Evolutionary conservation across 2,113 vertebrate species (phyloP).

Genomic region (Nyctereutes procyonoides): DNA sequence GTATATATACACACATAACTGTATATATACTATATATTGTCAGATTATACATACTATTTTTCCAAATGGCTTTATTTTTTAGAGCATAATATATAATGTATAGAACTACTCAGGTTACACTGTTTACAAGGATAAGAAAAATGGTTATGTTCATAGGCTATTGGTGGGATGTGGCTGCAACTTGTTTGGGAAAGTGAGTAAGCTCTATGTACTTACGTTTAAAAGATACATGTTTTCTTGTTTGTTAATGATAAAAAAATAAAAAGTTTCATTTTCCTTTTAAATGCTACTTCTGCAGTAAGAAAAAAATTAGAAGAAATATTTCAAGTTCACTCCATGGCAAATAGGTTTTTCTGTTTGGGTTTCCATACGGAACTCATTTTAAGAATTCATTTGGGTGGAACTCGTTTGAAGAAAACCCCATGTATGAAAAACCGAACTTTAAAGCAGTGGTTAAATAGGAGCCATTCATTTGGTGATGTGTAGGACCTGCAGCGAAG

Average conservation of each 20-base stretch:
- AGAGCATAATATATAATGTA: background rate
- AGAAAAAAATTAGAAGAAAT: background rate
- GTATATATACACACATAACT: background rate
- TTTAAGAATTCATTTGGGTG: background rate
- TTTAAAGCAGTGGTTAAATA: background rate
- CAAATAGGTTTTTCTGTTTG: background rate
- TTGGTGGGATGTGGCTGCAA: no score
- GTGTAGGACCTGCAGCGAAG: background rate
- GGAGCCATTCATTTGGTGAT: background rate
- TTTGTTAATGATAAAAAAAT: background rate
- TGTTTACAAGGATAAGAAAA: background rate
- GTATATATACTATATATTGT: background rate
- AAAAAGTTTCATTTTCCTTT: background rate
- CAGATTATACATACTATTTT: background rate
- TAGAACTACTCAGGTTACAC: background rate
- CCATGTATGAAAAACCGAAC: background rate
- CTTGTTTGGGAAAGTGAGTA: background rate
- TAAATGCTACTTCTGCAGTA: background rate
- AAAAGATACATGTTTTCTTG: background rate
- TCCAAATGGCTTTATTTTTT: background rate
- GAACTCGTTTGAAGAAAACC: background rate
- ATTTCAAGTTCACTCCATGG: background rate
- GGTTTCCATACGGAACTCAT: background rate
- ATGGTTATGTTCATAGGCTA: rapidly evolving
- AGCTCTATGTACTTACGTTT: background rate